Evolutionary conservation across 2,797 vertebrate species (phyloP), one percentile per base, ranked within the genome.

Genomic region (Babyrousa celebensis): DNA sequence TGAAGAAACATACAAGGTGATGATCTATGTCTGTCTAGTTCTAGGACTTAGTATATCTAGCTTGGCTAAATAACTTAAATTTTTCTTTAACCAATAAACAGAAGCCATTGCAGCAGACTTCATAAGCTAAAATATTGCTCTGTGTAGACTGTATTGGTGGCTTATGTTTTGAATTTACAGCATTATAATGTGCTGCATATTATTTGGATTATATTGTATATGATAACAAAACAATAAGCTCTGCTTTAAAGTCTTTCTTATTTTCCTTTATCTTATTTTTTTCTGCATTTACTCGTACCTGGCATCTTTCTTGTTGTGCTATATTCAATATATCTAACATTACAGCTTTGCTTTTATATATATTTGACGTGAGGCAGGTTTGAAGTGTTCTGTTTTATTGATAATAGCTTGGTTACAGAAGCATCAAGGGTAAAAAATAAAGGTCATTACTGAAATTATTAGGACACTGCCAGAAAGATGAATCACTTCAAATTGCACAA

Each of bases 1-100:
- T 99, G 99, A 99, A 98, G 99, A 99, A 98, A 98, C 99, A 98
- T 97, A 98, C 98, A 98, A 99, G 99, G 99, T 99, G 99, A 99
- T 95, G 97, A 98, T 98, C 89, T 98, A 92, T 85, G 94, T 98
- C 95, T 98, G 98, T 97, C 89, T 99, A 98, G 96, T 96, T 93
- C 84, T 98, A 99, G 98, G 98, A 98, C 94, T 95, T 98, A 98
- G 98, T 91, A 92, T 90, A 67, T 96, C 92, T 98, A 97, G 96
- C 97, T 98, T 98, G 98, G 92, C 96, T 98, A 95, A 93, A 85
- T 97, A 82, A 96, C 52, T 98, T 62, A 93, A 95, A 75, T 84
- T 97, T 95, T 78, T 77, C 97, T 98, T 98, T 98, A 98, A 98
- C 98, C 91, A 97, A 32, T 96, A 97, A 97, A 83, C 98, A 93